Evolutionary conservation across 2,797 vertebrate genomes (phyloP).

Genomic region (Chromis chromis): DNA sequence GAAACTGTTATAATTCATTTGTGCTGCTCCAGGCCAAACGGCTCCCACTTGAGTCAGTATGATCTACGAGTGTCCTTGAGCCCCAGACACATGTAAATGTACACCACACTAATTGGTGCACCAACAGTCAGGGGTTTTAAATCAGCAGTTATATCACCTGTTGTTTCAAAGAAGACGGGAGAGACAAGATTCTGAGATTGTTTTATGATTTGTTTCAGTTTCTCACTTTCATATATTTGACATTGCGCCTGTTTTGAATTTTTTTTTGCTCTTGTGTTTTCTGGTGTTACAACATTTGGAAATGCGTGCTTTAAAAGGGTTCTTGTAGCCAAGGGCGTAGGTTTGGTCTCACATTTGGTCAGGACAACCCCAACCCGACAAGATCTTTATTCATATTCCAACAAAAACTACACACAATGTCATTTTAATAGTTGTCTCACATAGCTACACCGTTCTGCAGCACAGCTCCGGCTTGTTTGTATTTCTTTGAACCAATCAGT

Average conservation of each 20-base stretch:
- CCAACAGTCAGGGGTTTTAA: conserved; percentile 66
- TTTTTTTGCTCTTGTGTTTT: not conserved
- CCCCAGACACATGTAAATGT: conserved; percentile 73
- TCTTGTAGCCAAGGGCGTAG: too few species aligned
- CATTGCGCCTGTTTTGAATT: not conserved
- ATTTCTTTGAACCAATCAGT: too few species aligned
- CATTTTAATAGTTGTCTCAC: too few species aligned
- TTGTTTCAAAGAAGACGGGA: conserved; percentile 41
- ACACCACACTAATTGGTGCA: conserved; percentile 76
- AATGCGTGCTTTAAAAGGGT: too few species aligned
- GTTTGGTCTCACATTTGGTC: too few species aligned
- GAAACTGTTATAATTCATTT: conserved; percentile 76
- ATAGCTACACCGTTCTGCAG: too few species aligned
- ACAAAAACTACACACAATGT: too few species aligned
- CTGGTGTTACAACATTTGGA: too few species aligned
- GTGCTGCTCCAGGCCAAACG: conserved; percentile 71
- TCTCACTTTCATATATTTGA: conserved; percentile 32
- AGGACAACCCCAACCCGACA: too few species aligned
- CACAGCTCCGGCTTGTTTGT: too few species aligned
- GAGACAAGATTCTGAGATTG: conserved; percentile 49
- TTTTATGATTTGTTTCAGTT: conserved; percentile 52
- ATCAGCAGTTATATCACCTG: conserved; percentile 71
- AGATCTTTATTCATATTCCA: too few species aligned
- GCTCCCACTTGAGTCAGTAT: conserved; percentile 79
- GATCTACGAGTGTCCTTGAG: conserved; percentile 78